Evolutionary conservation across 1,140 invertebrate species (phyloP), one percentile per base, ranked within the genome.

Genomic region (Drosophila repleta): DNA sequence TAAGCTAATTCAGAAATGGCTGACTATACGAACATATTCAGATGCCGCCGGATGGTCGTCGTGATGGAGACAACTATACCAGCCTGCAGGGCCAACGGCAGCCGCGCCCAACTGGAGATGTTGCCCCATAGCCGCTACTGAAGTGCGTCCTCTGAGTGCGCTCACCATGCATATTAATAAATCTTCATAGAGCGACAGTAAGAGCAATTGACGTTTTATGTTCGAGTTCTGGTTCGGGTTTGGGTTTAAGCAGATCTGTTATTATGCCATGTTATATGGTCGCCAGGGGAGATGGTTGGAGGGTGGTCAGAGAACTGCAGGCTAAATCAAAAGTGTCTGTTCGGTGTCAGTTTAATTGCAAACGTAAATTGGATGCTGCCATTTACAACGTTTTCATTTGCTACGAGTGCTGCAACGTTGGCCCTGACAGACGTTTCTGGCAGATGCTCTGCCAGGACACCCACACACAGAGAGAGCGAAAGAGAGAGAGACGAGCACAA

Each of bases 321-420:
- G 77, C 83, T 83, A 88, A 88, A 88, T 88, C 83, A 88, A 78
- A 78, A 89, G 76, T 89, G 83, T 88, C 83, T 88, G 83, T 88
- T 88, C 69, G 79, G 83, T 88, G 83, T 88, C 83, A 88, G 83
- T 88, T 88, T 88, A 88, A 88, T 88, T 88, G 83, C 83, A 88
- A 88, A 88, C 83, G 83, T 88, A 88, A 88, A 88, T 88, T 88
- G 83, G 83, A 88, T 88, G 83, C 83, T 88, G 83, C 78, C 83
- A 83, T 83, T 88, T 88, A 68, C 66, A 82, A 83, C 83, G 83
- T 88, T 88, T 88, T 74, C 83, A 87, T 87, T 87, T 87, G 56
- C 75, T 76, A 64, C 71, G 65, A 81, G 70, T 70, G 64, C 32
- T 52, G 56, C 72, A 63, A 68, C 53, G 56, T 72, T 77, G 60